Percentiles rank a stretch among this genome's conserved stretches.
These are phyloP conservation scores for Epizoanthus scotinus DNA, from an alignment of 92 coral and sea anemone species.

Conservation along the genomic window DNA sequence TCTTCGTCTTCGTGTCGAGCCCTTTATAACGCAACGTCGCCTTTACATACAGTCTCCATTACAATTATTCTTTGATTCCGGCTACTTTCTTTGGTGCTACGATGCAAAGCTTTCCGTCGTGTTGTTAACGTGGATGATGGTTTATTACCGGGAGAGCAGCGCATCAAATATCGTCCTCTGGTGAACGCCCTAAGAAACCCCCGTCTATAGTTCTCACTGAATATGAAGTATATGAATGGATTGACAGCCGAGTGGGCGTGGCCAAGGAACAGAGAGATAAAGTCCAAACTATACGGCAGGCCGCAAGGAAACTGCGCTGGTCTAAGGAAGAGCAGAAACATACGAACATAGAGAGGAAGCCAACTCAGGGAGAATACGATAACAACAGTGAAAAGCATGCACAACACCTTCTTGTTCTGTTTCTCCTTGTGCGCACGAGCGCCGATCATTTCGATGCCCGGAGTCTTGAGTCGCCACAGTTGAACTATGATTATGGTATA, in stretches of 20 bases:
- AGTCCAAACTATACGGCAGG: constrained; percentile 76
- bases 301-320: constrained; percentile 63
- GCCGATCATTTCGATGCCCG: constrained; percentile 60
- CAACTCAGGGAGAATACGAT: constrained; percentile 80
- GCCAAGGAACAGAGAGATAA: constrained; percentile 65
- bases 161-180: constrained; percentile 19
- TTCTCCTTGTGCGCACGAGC: constrained; percentile 66
- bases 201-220: constrained; percentile 74
- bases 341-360: constrained; percentile 78
- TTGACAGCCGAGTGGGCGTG: constrained; percentile 79
- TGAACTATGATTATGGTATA: constrained; percentile 61
- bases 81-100: too few relatives aligned
- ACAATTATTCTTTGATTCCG: too few relatives aligned
- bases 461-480: constrained; percentile 70
- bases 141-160: constrained; percentile 12
- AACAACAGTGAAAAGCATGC: constrained; percentile 78
- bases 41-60: too few relatives aligned
- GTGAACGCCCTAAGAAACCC: constrained; percentile 56
- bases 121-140: background rate
- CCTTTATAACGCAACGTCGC: too few relatives aligned
- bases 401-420: constrained; percentile 67
- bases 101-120: background rate
- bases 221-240: constrained; percentile 74
- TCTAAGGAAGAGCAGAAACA: constrained; percentile 65
- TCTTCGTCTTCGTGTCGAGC: too few relatives aligned